These are phyloP conservation scores for Drosophila kanekoi DNA, from an alignment of 2,888 invertebrate genomes.

Conservation along the genomic window DNA sequence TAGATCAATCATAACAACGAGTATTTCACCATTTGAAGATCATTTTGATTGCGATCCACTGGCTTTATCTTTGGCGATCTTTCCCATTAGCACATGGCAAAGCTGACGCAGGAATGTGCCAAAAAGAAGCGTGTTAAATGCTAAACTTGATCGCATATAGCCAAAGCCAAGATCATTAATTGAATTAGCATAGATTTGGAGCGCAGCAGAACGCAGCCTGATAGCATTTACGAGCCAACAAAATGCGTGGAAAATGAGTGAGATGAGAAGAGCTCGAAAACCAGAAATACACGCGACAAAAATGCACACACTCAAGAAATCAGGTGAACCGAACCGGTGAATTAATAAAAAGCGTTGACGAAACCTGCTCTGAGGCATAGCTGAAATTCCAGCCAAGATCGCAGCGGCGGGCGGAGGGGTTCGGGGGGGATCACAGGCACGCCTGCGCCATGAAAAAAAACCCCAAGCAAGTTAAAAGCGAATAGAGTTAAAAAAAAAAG, in stretches of 20 bases:
- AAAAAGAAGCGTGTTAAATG: slow-evolving; percentile 61
- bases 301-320: slow-evolving; percentile 71
- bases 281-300: slow-evolving; percentile 77
- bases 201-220: slow-evolving; percentile 23
- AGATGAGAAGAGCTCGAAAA: slow-evolving; percentile 33
- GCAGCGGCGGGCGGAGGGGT: slow-evolving; percentile 5
- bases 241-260: slow-evolving; percentile 16
- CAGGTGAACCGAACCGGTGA: slow-evolving; percentile 79
- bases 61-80: slow-evolving; percentile 5
- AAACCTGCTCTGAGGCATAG: slow-evolving; percentile 73
- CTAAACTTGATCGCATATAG: slow-evolving; percentile 47
- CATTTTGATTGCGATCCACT: background rate
- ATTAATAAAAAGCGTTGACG: slow-evolving; percentile 67
- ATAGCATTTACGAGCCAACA: slow-evolving; percentile 11
- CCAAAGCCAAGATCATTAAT: slow-evolving; percentile 58
- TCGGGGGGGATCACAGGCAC: slow-evolving; percentile 25
- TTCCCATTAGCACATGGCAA: slow-evolving; percentile 14
- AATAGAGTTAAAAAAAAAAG: slow-evolving; percentile 44
- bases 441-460: slow-evolving; percentile 54
- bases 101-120: slow-evolving; percentile 43
- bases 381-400: slow-evolving; percentile 67
- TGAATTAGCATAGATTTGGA: slow-evolving; percentile 68
- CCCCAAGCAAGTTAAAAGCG: slow-evolving; percentile 47
- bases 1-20: background rate
- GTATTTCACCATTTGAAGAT: background rate